These are phyloP conservation scores for Salarias fasciatus DNA, from an alignment of 2,797 vertebrate species.

Conservation along the genomic window DNA sequence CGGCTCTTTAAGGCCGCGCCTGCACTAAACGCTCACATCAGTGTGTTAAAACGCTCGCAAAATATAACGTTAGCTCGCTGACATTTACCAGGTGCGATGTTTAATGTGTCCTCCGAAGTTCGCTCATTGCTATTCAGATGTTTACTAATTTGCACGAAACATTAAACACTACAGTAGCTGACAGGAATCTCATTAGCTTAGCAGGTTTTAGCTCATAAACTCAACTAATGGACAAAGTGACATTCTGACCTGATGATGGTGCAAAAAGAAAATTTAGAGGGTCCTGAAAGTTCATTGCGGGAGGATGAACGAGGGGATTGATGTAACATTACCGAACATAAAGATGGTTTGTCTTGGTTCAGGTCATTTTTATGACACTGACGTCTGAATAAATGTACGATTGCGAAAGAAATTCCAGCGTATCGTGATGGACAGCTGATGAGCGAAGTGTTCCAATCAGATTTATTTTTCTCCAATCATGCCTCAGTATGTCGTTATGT, in stretches of 20 bases:
- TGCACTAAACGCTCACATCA: not conserved
- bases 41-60: not conserved
- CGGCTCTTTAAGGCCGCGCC: not conserved
- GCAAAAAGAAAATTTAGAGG: not conserved
- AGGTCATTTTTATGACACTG: too few relatives aligned
- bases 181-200: not conserved
- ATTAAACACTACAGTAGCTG: not conserved
- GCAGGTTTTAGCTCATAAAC: not conserved
- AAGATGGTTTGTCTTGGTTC: too few relatives aligned
- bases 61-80: not conserved
- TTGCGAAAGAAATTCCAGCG: too few relatives aligned
- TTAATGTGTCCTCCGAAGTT: not conserved
- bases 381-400: too few relatives aligned
- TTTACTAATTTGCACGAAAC: not conserved
- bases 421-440: too few relatives aligned
- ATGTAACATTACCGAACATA: too few relatives aligned
- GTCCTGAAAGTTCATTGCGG: not conserved
- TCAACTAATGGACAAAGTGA: not conserved
- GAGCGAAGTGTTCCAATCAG: too few relatives aligned
- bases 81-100: not conserved
- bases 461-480: too few relatives aligned
- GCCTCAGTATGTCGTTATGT: too few relatives aligned
- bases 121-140: too few relatives aligned
- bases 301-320: not conserved
- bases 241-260: not conserved